Conservation (phyloP, 2,797 vertebrate genomes). For the Urophycis tenuis region DNA sequence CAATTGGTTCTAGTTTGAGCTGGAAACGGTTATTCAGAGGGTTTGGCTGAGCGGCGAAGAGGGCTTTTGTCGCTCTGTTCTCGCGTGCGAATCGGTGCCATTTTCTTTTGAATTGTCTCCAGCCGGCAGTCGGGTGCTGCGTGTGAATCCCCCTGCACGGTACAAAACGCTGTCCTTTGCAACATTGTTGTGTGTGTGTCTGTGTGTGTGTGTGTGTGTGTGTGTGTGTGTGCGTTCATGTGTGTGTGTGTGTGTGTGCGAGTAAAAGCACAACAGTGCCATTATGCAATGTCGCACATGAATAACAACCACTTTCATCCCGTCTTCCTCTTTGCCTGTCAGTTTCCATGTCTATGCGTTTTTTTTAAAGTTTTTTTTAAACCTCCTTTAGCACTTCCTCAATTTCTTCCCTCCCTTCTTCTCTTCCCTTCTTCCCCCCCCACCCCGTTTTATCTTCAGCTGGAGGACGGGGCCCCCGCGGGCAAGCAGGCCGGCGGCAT, state of each 20-base stretch:
- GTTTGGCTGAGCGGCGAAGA: not conserved
- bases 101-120: not conserved
- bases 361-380: too few relatives aligned
- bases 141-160: not conserved
- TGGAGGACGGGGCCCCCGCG: slow-evolving; percentile 49
- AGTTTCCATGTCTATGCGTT: not conserved
- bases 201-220: not conserved
- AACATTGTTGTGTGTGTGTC: not conserved
- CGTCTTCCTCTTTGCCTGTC: slow-evolving; percentile 29
- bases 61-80: not conserved
- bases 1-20: not conserved
- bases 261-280: not conserved
- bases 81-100: too few relatives aligned
- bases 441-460: slow-evolving; percentile 9
- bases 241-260: not conserved
- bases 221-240: too few relatives aligned
- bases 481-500: slow-evolving; percentile 58
- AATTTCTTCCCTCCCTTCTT: not conserved
- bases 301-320: not conserved
- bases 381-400: not conserved
- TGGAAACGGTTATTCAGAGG: not conserved
- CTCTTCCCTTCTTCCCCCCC: not conserved
- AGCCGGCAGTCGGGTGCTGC: not conserved
- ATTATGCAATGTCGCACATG: not conserved
- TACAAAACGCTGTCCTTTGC: too few relatives aligned